Percentiles rank a stretch among this genome's conserved stretches.
phyloP scores from a whole-genome alignment of 2,888 invertebrate species.

The Athalia cordata region DNA sequence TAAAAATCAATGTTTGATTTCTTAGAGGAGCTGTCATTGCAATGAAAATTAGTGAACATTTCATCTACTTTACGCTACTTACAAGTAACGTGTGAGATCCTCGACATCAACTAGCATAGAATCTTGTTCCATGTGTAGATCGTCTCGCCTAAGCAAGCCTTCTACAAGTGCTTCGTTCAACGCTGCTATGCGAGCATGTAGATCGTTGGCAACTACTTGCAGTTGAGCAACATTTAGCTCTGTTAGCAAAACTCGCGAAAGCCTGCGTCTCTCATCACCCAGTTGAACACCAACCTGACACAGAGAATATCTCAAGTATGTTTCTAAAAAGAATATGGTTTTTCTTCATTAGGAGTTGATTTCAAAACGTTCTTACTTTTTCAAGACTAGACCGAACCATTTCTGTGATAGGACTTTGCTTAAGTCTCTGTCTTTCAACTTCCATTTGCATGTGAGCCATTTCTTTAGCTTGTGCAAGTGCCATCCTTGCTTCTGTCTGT shows the following conservation, averaged over 20 bases:
- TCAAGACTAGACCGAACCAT: conserved; percentile 87
- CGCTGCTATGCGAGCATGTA: conserved; percentile 94
- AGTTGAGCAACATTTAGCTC: conserved; percentile 96
- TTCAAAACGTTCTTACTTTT: conserved; percentile 74
- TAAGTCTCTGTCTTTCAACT: conserved; percentile 83
- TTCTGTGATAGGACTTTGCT: conserved; percentile 89
- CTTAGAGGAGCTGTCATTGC: neutral
- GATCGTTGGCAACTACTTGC: conserved; percentile 95
- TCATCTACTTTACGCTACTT: conserved; percentile 72
- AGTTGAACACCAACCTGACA: conserved; percentile 85
- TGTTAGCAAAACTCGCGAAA: conserved; percentile 89
- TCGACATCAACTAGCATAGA: conserved; percentile 98
- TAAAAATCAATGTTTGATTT: neutral
- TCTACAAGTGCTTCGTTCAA: conserved; percentile 93
- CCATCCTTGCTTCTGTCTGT: conserved; percentile 91
- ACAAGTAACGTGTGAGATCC: conserved; percentile 93
- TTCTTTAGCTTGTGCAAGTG: conserved; percentile 91
- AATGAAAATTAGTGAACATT: neutral
- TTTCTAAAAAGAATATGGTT: neutral
- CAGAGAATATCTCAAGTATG: conserved; percentile 1
- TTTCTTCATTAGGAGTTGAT: neutral
- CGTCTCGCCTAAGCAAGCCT: conserved; percentile 93
- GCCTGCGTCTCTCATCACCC: conserved; percentile 87
- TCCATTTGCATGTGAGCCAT: conserved; percentile 95
- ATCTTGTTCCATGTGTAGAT: conserved; percentile 98